Conservation (phyloP, 2,888 invertebrate species). For the Suillia variegata region DNA sequence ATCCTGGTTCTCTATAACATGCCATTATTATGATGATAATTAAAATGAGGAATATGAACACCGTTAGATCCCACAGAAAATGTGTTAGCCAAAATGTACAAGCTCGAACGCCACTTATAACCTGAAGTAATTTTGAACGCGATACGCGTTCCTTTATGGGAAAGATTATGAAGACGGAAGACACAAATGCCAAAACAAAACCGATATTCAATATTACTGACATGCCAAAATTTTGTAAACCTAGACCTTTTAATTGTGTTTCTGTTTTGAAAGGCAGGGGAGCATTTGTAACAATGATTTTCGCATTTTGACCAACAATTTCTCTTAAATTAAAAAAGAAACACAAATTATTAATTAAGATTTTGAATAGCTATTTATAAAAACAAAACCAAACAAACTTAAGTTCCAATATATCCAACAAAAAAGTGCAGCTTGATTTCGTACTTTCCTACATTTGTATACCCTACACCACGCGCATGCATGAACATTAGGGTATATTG, state of each 20-base stretch:
- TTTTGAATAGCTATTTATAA: no score
- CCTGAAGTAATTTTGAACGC: constrained; percentile 74
- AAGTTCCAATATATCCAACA: no score
- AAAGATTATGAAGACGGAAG: constrained; percentile 67
- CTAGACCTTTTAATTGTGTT: constrained; percentile 62
- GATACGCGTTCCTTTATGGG: constrained; percentile 68
- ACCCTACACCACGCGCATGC: no score
- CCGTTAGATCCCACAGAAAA: constrained; percentile 63
- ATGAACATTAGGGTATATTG: no score
- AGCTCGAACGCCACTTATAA: constrained; percentile 72
- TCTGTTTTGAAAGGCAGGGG: constrained; percentile 71
- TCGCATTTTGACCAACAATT: constrained; percentile 31
- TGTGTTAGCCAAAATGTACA: constrained; percentile 73
- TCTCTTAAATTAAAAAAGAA: no score
- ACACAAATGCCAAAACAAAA: constrained; percentile 74
- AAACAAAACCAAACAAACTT: no score
- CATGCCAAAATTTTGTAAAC: constrained; percentile 59
- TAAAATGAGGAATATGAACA: constrained; percentile 71
- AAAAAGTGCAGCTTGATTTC: no score
- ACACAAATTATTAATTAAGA: no score
- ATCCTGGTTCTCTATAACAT: constrained; percentile 68
- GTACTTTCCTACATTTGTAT: no score
- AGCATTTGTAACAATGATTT: constrained; percentile 66
- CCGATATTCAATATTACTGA: constrained; percentile 71
- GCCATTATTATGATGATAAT: constrained; percentile 67